Base-by-base conservation (phyloP, 2,888 invertebrate species). In the Drosophila cracens region DNA sequence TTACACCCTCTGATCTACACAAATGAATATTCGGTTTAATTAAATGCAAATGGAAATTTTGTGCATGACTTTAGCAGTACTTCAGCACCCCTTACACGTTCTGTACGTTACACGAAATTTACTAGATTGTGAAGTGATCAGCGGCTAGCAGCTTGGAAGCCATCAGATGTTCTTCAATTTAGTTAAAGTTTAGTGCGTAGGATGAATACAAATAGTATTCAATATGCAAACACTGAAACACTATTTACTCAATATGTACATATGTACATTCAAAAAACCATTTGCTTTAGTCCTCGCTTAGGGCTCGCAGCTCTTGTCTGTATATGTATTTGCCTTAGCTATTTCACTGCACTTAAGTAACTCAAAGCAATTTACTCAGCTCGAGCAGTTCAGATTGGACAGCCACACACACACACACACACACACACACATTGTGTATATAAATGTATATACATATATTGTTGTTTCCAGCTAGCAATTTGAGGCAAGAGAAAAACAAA, bases 281-380 rank as follows among this genome's bases (percentile, higher is more conserved):
- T 54, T 71, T 52, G 25, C 38, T 18, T 21, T 21, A 34, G 68
- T 63, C 38, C 58, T 48, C 5, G 40, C 53, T 54, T 59, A 52
- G 29, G 29, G 46, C 33, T 25, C 27, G 27, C 40, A 49, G 48
- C 62, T 60, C 48, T 66, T 58, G 43, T 38, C 56, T 58, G 56
- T 63, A 61, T 75, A 82, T 76, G 75, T 80, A 70, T 73, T 81
- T 81, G 76, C 68, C 74, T 67, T 76, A 60, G 51, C 76, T 76
- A 78, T 70, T 71, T 64, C 57, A 52, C 67, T 66, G 60, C 69
- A 63, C 73, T 84, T 76, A 74, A 83, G 74, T 72, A 71, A 75
- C 75, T 79, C 71, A 74, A 74, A 82, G 80, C 88, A 58, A 82
- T 79, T 82, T 79, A 56, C 54, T 48, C 58, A 63, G 69, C 49